phyloP scores from a whole-genome alignment of 2,888 invertebrate species.

The Pocota personata region DNA sequence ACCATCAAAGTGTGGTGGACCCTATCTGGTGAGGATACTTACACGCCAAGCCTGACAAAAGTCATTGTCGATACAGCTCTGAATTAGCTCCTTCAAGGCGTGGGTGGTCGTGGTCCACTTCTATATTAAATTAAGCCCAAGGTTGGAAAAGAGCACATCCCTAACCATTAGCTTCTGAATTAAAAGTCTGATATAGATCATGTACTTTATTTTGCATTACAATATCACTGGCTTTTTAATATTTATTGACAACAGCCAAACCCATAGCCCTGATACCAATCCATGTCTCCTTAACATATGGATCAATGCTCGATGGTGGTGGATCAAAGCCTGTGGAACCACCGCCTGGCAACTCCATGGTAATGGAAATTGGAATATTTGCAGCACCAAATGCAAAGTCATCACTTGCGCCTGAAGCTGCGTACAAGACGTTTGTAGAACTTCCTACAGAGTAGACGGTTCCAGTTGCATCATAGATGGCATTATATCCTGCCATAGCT shows the following conservation, averaged over 20 bases:
- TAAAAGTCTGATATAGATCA: neutral
- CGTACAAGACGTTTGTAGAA: conserved; percentile 83
- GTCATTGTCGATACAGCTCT: no score
- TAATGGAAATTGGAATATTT: conserved; percentile 85
- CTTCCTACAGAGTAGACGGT: conserved; percentile 82
- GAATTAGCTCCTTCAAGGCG: no score
- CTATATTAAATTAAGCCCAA: no score
- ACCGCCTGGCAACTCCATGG: conserved; percentile 86
- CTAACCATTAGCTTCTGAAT: neutral
- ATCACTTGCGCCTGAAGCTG: conserved; percentile 86
- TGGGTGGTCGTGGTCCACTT: no score
- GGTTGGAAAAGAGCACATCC: no score
- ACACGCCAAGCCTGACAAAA: no score
- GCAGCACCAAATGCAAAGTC: conserved; percentile 86
- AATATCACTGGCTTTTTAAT: conserved; percentile 37
- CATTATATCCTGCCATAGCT: conserved; percentile 79
- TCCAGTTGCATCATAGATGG: conserved; percentile 80
- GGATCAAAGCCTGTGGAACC: conserved; percentile 85
- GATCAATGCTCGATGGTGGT: conserved; percentile 84
- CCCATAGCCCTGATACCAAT: conserved; percentile 81
- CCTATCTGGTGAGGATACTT: no score
- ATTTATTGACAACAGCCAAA: conserved; percentile 78
- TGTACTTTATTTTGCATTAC: neutral
- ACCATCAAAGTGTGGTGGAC: no score
- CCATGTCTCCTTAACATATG: conserved; percentile 86